Evolutionary conservation across 2,888 invertebrate species (phyloP).

Genomic region (Dryocosmus kuriphilus): DNA sequence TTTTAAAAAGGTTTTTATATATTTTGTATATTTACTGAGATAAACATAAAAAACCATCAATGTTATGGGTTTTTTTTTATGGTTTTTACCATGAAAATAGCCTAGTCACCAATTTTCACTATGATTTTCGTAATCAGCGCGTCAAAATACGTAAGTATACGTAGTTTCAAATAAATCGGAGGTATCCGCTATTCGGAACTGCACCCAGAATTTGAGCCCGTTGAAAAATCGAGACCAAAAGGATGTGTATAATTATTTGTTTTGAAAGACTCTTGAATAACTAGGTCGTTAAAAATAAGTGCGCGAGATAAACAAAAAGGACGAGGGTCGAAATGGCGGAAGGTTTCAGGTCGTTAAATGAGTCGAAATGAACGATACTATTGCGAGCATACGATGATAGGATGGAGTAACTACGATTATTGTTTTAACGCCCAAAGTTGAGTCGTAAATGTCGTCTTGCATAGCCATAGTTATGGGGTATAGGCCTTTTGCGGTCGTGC

Average conservation of each 20-base stretch:
- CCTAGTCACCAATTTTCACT: too few relatives aligned
- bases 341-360: conserved; percentile 9
- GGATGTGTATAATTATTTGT: not conserved
- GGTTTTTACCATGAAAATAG: too few relatives aligned
- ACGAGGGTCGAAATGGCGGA: not conserved
- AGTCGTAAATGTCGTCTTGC: conserved; percentile 35
- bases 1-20: too few relatives aligned
- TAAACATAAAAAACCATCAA: too few relatives aligned
- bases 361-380: conserved; percentile 7
- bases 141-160: too few relatives aligned
- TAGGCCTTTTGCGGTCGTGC: not conserved
- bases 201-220: too few relatives aligned
- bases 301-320: not conserved
- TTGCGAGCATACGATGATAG: conserved; percentile 37
- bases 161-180: too few relatives aligned
- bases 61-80: too few relatives aligned
- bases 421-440: conserved; percentile 46
- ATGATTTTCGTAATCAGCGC: too few relatives aligned
- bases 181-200: too few relatives aligned
- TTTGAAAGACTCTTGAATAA: not conserved
- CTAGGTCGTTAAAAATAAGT: conserved; percentile 1
- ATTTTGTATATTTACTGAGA: too few relatives aligned
- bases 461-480: not conserved
- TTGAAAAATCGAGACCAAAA: too few relatives aligned
- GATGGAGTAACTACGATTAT: conserved; percentile 48